phyloP scores from a whole-genome alignment of 2,888 invertebrate genomes.

The Drosophila affinis region DNA sequence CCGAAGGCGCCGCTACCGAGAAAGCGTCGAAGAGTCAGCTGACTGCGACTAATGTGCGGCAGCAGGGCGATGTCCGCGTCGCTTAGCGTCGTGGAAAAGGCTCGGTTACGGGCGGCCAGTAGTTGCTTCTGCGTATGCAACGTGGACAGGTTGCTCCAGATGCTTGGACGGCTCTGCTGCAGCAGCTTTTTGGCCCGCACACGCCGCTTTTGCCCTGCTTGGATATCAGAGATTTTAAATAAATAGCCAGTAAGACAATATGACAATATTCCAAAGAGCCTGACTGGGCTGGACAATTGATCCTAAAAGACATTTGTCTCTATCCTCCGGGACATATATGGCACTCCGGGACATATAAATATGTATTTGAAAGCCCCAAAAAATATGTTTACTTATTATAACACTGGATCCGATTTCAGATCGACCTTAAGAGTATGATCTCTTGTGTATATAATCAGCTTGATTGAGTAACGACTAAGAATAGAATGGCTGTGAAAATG shows the following conservation, averaged over 20 bases:
- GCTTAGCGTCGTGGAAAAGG: slow-evolving; percentile 91
- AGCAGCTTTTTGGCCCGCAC: slow-evolving; percentile 89
- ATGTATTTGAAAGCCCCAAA: too few species aligned
- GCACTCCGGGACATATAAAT: too few species aligned
- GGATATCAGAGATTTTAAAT: not conserved
- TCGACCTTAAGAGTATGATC: too few species aligned
- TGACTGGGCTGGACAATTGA: too few species aligned
- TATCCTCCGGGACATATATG: too few species aligned
- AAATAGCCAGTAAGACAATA: too few species aligned
- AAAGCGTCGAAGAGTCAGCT: slow-evolving; percentile 93
- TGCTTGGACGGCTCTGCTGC: slow-evolving; percentile 85
- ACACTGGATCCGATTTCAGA: too few species aligned
- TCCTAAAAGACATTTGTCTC: too few species aligned
- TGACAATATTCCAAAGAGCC: too few species aligned
- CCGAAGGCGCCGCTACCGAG: slow-evolving; percentile 98
- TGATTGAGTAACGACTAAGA: not conserved
- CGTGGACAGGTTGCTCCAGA: slow-evolving; percentile 93
- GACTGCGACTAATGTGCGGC: slow-evolving; percentile 93
- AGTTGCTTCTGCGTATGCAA: slow-evolving; percentile 87
- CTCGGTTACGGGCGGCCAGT: slow-evolving; percentile 87
- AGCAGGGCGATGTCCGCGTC: slow-evolving; percentile 91
- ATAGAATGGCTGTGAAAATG: slow-evolving; percentile 10
- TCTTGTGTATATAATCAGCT: too few species aligned
- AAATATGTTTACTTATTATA: too few species aligned
- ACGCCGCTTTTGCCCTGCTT: slow-evolving; percentile 87